Conservation (phyloP, 2,113 vertebrate species). For the Stigmatopora argus region DNA sequence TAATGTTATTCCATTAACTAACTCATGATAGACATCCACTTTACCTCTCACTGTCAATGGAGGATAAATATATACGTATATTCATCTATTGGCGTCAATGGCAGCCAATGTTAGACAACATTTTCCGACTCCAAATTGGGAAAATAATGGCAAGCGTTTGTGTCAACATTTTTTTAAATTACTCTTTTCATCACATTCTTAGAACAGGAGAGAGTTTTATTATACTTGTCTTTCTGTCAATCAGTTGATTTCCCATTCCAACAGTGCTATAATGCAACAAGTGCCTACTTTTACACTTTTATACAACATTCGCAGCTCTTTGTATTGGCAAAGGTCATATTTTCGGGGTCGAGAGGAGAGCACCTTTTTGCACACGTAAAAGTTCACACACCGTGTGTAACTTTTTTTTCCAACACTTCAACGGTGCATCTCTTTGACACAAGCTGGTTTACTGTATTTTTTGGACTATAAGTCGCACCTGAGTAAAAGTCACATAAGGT, state of each 20-base stretch:
- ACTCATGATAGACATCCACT: too few relatives aligned
- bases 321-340: slow-evolving; percentile 28
- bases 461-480: too few relatives aligned
- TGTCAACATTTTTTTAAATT: slow-evolving; percentile 60
- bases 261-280: slow-evolving; percentile 26
- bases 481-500: background rate
- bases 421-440: slow-evolving; percentile 46
- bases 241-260: slow-evolving; percentile 44
- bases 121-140: slow-evolving; percentile 23
- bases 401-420: slow-evolving; percentile 48
- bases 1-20: too few relatives aligned
- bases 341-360: slow-evolving; percentile 43
- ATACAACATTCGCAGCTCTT: slow-evolving; percentile 30
- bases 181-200: slow-evolving; percentile 52
- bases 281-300: slow-evolving; percentile 23
- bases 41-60: too few relatives aligned
- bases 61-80: too few relatives aligned
- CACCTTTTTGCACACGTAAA: slow-evolving; percentile 54
- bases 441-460: slow-evolving; percentile 46
- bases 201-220: slow-evolving; percentile 42
- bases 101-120: slow-evolving; percentile 10
- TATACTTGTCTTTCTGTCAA: slow-evolving; percentile 53
- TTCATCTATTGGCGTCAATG: too few relatives aligned
- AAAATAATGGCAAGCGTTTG: slow-evolving; percentile 49
- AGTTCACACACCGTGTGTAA: slow-evolving; percentile 49